These are phyloP conservation scores for Apodemus agrarius DNA, from an alignment of 2,797 vertebrate genomes.

Conservation along the genomic window DNA sequence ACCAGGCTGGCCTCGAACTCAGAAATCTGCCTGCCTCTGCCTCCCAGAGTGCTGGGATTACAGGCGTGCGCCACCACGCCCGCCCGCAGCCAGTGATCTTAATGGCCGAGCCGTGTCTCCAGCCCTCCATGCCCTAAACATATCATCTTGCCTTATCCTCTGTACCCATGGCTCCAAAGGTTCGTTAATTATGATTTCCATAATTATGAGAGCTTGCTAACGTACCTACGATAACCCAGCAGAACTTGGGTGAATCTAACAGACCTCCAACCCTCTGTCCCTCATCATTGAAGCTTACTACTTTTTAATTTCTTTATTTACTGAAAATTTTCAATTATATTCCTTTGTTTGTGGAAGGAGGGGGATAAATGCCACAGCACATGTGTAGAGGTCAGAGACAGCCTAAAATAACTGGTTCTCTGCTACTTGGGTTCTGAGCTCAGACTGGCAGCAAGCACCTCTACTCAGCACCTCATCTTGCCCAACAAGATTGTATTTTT, in stretches of 20 bases:
- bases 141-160: neutral
- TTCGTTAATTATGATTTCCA: neutral
- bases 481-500: too few species aligned
- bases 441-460: neutral
- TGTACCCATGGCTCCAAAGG: neutral
- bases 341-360: neutral
- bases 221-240: neutral
- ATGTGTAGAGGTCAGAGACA: neutral
- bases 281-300: neutral
- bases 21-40: too few species aligned
- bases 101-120: neutral
- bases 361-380: neutral
- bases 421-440: neutral
- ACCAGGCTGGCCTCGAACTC: too few species aligned
- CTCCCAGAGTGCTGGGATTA: too few species aligned
- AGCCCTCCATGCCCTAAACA: neutral
- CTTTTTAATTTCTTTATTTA: neutral
- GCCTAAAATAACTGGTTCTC: neutral
- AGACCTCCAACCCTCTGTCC: neutral
- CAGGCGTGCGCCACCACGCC: too few species aligned
- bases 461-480: neutral
- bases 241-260: neutral
- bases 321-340: neutral
- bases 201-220: neutral
- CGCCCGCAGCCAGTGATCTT: neutral